Conservation (phyloP, 2,113 vertebrate genomes). For the Hippocampus guttulatus region DNA sequence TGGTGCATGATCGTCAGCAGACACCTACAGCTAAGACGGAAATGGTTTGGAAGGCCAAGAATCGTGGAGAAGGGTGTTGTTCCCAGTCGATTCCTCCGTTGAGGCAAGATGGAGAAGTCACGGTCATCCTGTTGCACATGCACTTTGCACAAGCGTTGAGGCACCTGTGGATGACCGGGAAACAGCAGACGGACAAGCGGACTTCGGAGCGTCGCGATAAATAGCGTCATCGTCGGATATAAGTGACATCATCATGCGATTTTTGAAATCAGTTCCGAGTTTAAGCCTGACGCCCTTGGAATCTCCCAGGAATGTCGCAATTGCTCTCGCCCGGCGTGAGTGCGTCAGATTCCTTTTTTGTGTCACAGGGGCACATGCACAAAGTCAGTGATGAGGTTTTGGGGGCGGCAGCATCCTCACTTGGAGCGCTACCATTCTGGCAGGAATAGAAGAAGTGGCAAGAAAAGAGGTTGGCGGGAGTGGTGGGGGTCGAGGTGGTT, state of each 20-base stretch:
- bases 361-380: slow-evolving; percentile 18
- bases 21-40: slow-evolving; percentile 52
- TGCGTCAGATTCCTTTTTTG: slow-evolving; percentile 30
- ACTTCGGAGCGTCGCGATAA: slow-evolving; percentile 72
- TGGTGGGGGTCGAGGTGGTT: slow-evolving; percentile 6
- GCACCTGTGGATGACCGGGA: slow-evolving; percentile 70
- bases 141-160: slow-evolving; percentile 62
- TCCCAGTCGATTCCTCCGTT: slow-evolving; percentile 24
- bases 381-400: slow-evolving; percentile 30
- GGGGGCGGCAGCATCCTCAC: slow-evolving; percentile 8
- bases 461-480: slow-evolving; percentile 14
- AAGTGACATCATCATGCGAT: slow-evolving; percentile 76
- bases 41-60: slow-evolving; percentile 48
- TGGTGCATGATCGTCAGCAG: slow-evolving; percentile 32
- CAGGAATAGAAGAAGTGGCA: slow-evolving; percentile 24
- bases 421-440: slow-evolving; percentile 23
- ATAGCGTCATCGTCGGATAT: slow-evolving; percentile 63
- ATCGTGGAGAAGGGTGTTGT: slow-evolving; percentile 28
- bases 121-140: slow-evolving; percentile 49
- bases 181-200: slow-evolving; percentile 65
- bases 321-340: slow-evolving; percentile 49
- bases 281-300: slow-evolving; percentile 2
- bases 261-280: slow-evolving; percentile 54
- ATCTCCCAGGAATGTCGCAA: slow-evolving; percentile 9
- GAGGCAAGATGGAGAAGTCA: slow-evolving; percentile 26